These are phyloP conservation scores for Hippocampus abdominalis DNA, from an alignment of 2,113 vertebrate species.

Conservation along the genomic window DNA sequence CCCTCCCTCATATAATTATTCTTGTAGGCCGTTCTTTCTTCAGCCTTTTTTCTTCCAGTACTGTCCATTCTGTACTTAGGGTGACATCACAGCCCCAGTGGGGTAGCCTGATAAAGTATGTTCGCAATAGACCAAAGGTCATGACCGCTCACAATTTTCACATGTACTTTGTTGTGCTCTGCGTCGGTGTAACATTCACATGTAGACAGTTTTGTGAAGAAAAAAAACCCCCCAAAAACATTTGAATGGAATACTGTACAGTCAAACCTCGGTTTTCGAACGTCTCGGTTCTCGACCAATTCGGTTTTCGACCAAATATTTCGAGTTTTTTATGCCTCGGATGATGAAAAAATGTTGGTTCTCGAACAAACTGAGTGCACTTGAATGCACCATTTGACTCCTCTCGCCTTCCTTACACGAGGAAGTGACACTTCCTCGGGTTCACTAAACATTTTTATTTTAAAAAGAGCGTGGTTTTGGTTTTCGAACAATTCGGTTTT, in stretches of 20 bases:
- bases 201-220: neutral
- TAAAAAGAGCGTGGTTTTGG: no score
- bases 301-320: no score
- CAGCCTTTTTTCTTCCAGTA: constrained; percentile 35
- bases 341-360: no score
- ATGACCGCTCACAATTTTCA: constrained; percentile 26
- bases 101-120: constrained; percentile 18
- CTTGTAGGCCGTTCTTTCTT: constrained; percentile 51
- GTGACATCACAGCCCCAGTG: constrained; percentile 62
- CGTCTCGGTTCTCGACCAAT: no score
- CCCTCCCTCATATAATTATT: constrained; percentile 75
- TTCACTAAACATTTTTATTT: no score
- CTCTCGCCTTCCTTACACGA: no score
- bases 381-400: no score
- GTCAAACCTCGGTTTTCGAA: no score
- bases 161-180: constrained; percentile 18
- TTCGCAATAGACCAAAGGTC: constrained; percentile 40
- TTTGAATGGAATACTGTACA: neutral
- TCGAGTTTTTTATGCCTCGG: no score
- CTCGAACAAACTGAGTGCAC: no score
- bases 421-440: no score
- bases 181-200: neutral
- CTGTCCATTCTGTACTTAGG: constrained; percentile 51
- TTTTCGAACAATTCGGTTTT: no score
- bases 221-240: neutral